Evolutionary conservation across 2,888 invertebrate genomes (phyloP), one percentile per base, ranked within the genome.

Genomic region (Conops quadrifasciatus): DNA sequence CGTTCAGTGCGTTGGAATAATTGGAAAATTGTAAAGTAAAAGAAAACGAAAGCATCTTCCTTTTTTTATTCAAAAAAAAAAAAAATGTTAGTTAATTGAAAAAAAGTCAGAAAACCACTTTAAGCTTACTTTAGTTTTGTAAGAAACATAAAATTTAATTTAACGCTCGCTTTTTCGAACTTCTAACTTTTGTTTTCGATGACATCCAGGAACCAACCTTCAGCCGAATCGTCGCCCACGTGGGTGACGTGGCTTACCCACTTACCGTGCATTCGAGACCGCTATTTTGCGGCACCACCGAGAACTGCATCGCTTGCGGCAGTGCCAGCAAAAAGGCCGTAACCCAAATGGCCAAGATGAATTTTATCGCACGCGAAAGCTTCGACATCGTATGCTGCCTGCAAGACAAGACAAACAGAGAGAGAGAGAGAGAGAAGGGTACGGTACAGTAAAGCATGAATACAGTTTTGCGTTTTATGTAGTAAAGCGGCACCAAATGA

Each of bases 371-470:
- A 43, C 97, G 88, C 19, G 94, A 92, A 53, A 96, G 87, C 80
- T 94, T 94, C 4, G 95, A 95, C 91, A 95, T 93, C 73, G 94
- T 94, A 82, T 96, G 95, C 72, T 86, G 86, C 75, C 86, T 86
- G 73, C 16, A 74, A 74, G 43, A 60, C 19, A 7, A 59, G 30
- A 59, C 1, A 21, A 1, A 53, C 21, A 21, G 19, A 53, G 11
- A 66, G 21, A 66, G 2, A 2, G 30, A 53, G 43, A 43, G 2
- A 26, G 7, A 47, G 53, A 24, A 21, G 45, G 43, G 26, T 21
- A 36, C 9, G 9, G 36, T 36, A 7, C 9, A 9, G 36, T 36
- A 36, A 7, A 9, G 36, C 36, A 36, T 26, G 59, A 26, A 28
- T 16, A 28, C 2, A 59, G 4, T 16, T 26, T 49, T 16, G 49